Evolutionary conservation across 2,113 vertebrate genomes (phyloP).

Genomic region (Solea solea): DNA sequence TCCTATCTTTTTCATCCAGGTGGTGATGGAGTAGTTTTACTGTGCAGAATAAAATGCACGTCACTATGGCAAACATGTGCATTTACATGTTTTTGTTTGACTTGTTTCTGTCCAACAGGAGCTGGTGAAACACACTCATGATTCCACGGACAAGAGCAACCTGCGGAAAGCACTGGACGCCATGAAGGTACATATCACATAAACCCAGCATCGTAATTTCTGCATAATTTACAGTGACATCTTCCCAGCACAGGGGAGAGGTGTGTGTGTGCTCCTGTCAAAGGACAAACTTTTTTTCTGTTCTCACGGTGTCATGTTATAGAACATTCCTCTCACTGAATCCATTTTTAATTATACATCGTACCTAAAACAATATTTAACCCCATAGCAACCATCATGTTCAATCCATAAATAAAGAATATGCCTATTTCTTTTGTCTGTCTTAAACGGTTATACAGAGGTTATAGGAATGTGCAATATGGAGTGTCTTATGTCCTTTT

Average conservation of each 20-base stretch:
- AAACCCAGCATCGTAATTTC: background rate
- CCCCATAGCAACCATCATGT: too few relatives aligned
- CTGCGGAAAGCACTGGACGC: conserved; percentile 92
- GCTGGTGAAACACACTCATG: conserved; percentile 93
- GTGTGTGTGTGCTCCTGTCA: background rate
- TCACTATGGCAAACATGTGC: background rate
- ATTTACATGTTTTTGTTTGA: conserved; percentile 5
- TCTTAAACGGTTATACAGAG: too few relatives aligned
- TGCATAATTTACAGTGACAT: background rate
- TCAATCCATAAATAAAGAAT: too few relatives aligned
- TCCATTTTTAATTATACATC: too few relatives aligned
- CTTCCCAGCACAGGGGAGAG: background rate
- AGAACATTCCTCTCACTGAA: too few relatives aligned
- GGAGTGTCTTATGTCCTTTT: too few relatives aligned
- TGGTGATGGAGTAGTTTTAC: background rate
- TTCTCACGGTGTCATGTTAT: too few relatives aligned
- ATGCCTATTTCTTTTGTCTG: too few relatives aligned
- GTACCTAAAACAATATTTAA: too few relatives aligned
- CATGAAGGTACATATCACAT: conserved; percentile 88
- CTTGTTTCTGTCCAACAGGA: conserved; percentile 81
- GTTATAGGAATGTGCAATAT: too few relatives aligned
- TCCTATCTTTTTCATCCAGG: background rate
- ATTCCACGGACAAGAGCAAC: conserved; percentile 88
- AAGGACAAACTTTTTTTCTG: too few relatives aligned
- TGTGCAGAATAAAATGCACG: background rate